A percentile compares a stretch with the other conserved stretches of the same genome.
These are phyloP conservation scores for Porites lutea DNA, from an alignment of 64 coral and sea anemone species.

Conservation along the genomic window DNA sequence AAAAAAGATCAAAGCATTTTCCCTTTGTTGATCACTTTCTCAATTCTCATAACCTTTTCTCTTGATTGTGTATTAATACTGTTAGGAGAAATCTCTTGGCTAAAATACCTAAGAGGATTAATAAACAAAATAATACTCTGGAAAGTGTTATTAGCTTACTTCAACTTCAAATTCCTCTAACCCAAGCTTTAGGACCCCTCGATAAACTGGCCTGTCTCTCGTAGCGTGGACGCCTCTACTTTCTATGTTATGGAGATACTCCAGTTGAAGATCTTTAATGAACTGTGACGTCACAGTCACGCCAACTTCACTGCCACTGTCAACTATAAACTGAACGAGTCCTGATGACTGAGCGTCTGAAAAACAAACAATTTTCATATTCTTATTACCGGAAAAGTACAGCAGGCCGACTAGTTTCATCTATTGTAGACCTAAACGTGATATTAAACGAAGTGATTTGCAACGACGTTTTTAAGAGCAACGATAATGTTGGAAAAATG, in stretches of 20 bases:
- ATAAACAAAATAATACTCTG: neutral
- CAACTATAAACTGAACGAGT: conserved; percentile 58
- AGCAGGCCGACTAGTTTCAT: no score
- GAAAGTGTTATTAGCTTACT: conserved; percentile 27
- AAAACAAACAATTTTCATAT: neutral
- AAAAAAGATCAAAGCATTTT: no score
- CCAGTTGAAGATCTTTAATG: conserved; percentile 25
- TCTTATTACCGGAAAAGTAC: neutral
- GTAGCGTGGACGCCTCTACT: conserved; percentile 67
- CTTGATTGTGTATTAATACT: neutral
- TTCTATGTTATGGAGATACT: conserved; percentile 14
- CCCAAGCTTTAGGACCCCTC: conserved; percentile 54
- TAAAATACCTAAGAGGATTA: neutral
- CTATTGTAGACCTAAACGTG: no score
- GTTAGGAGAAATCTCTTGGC: neutral
- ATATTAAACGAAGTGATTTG: no score
- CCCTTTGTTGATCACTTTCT: neutral
- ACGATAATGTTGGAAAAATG: no score
- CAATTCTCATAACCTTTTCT: neutral
- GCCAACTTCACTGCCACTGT: conserved; percentile 76
- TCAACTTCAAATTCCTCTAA: conserved; percentile 65
- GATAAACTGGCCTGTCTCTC: conserved; percentile 45
- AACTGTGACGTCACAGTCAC: conserved; percentile 41
- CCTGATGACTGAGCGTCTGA: conserved; percentile 38
- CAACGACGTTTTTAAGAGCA: no score